These are phyloP conservation scores for Apogon hyalosoma DNA, from an alignment of 2,797 vertebrate species.

Conservation along the genomic window DNA sequence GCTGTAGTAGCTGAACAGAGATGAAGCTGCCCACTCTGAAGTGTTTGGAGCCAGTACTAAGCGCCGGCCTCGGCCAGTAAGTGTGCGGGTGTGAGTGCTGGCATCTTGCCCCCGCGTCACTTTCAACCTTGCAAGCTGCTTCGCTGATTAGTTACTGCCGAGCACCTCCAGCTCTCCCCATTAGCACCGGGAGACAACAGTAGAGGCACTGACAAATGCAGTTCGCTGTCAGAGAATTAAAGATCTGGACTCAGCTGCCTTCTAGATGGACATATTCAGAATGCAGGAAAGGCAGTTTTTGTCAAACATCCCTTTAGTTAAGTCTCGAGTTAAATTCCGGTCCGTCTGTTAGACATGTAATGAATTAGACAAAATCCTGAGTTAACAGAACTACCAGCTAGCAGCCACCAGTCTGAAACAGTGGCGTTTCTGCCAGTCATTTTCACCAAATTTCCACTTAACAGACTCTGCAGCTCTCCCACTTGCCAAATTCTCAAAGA, in stretches of 20 bases:
- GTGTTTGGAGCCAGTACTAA: constrained; percentile 54
- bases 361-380: constrained; percentile 48
- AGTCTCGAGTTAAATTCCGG: constrained; percentile 35
- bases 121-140: constrained; percentile 69
- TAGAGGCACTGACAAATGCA: constrained; percentile 53
- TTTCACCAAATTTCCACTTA: constrained; percentile 45
- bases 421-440: constrained; percentile 56
- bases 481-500: constrained; percentile 63
- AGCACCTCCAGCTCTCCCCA: constrained; percentile 55
- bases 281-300: constrained; percentile 25
- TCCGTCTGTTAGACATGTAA: constrained; percentile 50
- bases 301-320: constrained; percentile 22
- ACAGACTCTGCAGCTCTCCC: constrained; percentile 46
- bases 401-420: constrained; percentile 37
- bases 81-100: constrained; percentile 62
- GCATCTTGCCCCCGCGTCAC: constrained; percentile 67
- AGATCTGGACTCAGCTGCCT: constrained; percentile 44
- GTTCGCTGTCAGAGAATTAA: constrained; percentile 57
- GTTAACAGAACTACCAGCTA: constrained; percentile 34
- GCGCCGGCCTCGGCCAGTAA: constrained; percentile 52
- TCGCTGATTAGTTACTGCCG: constrained; percentile 62
- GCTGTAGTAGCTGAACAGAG: constrained; percentile 25
- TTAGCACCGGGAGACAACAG: constrained; percentile 58
- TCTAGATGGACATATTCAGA: constrained; percentile 25
- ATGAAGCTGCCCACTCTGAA: constrained; percentile 48